Base-by-base conservation (phyloP, 2,113 vertebrate genomes). In the Progne subis region DNA sequence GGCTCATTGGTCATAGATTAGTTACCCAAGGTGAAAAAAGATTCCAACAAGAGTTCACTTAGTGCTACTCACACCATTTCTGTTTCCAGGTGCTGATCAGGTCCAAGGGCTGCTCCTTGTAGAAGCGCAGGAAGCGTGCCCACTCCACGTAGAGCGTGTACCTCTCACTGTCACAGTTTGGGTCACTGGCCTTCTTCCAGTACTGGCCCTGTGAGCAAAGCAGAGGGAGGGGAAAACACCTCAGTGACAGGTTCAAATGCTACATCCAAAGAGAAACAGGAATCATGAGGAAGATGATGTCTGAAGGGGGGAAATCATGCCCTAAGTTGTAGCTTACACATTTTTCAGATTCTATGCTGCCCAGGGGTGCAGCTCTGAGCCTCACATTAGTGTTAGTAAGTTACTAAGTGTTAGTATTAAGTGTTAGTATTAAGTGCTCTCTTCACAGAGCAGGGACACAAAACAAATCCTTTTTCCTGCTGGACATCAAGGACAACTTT, bases 41-140 rank as follows among this genome's bases (percentile, higher is more conserved):
- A 37, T 37, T 37, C 37, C 37, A 37, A 37, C 37, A 37, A 37
- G 37, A 37, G 37, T 8, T 37, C 37, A 37, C 8, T 37, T 37
- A 37, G 37, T 37, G 37, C 37, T 37, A 37, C 37, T 37, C 7
- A 37, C 37, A 37, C 37, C 37, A 37, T 37, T 37, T 37, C 37
- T 37, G 37, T 37, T 37, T 37, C 37, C 37, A 37, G 37, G 37
- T 7, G 37, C 98, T 98, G 97, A 99, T 99, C 9, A 99, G 98
- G 96, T 99, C 98, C 49, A 99, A 97, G 14, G 99, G 99, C 85
- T 99, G 99, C 72, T 99, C 99, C 81, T 99, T 99, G 96, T 99
- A 99, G 97, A 99, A 99, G 53, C 97, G 97, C 63, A 98, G 80
- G 95, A 99, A 99, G 5, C 98, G 95, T 8, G 99, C 99, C 99